A percentile compares a stretch with the other conserved stretches of the same genome.
Conservation (phyloP, 2,888 invertebrate genomes). For the Cosmia trapezina region DNA sequence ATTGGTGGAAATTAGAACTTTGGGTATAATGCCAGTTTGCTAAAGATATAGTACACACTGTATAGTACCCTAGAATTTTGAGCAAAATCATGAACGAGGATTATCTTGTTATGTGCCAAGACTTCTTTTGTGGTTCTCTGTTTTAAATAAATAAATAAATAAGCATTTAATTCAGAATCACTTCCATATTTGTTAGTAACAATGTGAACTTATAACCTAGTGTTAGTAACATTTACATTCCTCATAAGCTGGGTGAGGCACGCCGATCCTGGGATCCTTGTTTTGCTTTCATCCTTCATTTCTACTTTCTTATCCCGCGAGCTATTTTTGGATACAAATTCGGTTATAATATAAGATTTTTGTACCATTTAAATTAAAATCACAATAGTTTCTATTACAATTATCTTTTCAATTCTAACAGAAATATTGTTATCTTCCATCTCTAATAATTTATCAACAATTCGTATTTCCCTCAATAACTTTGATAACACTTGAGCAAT, state of each 20-base stretch:
- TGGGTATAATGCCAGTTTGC: no score
- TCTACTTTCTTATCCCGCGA: background rate
- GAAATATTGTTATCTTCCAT: background rate
- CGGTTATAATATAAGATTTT: background rate
- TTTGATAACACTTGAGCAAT: constrained; percentile 6
- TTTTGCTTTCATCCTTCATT: background rate
- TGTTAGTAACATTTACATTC: no score
- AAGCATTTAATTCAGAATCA: no score
- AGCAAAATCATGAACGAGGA: constrained; percentile 9
- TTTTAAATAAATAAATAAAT: no score
- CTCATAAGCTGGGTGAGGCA: no score
- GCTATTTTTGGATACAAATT: background rate
- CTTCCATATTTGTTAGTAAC: no score
- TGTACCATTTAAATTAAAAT: background rate
- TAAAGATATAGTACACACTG: no score
- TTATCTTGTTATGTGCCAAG: constrained; percentile 16
- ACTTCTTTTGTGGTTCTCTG: background rate
- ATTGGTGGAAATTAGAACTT: background rate
- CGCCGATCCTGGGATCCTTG: no score
- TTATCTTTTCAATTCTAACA: background rate
- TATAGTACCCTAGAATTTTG: background rate
- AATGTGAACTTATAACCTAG: no score
- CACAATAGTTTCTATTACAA: background rate
- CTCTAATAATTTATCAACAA: background rate
- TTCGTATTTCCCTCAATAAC: constrained; percentile 1